A percentile compares a stretch with the other conserved stretches of the same genome.
phyloP scores from a whole-genome alignment of 2,113 vertebrate genomes.

The Irena cyanogastra region DNA sequence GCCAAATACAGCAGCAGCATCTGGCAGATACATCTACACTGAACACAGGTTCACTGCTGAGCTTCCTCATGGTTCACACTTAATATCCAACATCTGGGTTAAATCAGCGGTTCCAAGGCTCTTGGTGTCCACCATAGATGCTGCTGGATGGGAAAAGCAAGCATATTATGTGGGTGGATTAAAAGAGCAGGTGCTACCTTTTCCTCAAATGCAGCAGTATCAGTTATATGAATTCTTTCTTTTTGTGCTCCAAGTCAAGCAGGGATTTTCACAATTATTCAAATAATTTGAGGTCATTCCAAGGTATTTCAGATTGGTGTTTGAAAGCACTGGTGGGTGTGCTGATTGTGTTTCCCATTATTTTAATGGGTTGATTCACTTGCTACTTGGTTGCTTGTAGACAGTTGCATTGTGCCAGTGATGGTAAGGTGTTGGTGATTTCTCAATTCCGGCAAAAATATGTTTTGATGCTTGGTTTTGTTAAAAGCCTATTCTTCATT shows the following conservation, averaged over 20 bases:
- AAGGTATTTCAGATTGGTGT: background rate
- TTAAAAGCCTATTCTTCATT: background rate
- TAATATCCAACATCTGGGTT: background rate
- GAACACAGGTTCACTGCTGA: background rate
- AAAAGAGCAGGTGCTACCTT: background rate
- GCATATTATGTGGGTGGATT: background rate
- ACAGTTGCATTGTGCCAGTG: background rate
- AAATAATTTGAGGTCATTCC: background rate
- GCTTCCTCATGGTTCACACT: background rate
- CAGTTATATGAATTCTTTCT: background rate
- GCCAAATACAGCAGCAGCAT: background rate
- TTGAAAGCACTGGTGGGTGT: background rate
- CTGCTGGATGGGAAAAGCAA: background rate
- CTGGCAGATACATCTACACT: background rate
- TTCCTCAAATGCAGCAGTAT: background rate
- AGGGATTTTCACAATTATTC: background rate
- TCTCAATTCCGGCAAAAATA: background rate
- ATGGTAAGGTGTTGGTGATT: background rate
- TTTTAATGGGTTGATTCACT: background rate
- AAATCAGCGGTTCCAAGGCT: background rate
- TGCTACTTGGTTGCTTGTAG: background rate
- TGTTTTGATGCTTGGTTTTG: background rate
- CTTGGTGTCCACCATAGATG: background rate
- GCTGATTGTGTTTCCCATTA: background rate
- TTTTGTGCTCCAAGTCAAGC: background rate